phyloP scores from a whole-genome alignment of 2,797 vertebrate genomes.

The Cichlasoma orientale region DNA sequence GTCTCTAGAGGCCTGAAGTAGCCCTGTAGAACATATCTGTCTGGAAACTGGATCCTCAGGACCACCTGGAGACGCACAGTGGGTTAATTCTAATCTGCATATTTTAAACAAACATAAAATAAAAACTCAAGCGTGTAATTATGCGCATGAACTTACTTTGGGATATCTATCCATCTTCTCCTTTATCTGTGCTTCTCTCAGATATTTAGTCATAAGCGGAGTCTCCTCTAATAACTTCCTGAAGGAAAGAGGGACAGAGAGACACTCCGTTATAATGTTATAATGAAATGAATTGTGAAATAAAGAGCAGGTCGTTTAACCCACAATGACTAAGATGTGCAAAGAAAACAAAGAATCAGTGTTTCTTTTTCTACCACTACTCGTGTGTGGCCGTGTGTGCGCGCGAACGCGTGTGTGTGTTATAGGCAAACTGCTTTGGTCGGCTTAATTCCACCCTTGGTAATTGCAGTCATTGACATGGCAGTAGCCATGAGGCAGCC shows the following conservation, averaged over 20 bases:
- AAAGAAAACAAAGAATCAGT: background rate
- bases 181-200: constrained; percentile 86
- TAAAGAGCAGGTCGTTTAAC: background rate
- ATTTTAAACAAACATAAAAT: background rate
- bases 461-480: constrained; percentile 72
- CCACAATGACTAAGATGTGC: constrained; percentile 1
- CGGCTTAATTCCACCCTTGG: constrained; percentile 62
- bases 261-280: background rate
- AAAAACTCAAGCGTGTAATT: background rate
- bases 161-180: constrained; percentile 92
- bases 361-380: constrained; percentile 7
- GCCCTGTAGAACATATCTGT: constrained; percentile 91
- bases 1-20: constrained; percentile 93
- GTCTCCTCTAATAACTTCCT: constrained; percentile 91
- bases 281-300: constrained; percentile 1
- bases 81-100: background rate
- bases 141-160: constrained; percentile 79
- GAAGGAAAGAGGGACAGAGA: constrained; percentile 10
- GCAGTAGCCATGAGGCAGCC: constrained; percentile 63
- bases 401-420: background rate
- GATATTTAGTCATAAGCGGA: constrained; percentile 88
- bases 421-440: constrained; percentile 68
- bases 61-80: constrained; percentile 83
- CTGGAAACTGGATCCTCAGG: constrained; percentile 92
- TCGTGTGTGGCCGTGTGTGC: constrained; percentile 47